Base-by-base conservation (phyloP, 2,888 invertebrate genomes). In the Synergus laeviventris region DNA sequence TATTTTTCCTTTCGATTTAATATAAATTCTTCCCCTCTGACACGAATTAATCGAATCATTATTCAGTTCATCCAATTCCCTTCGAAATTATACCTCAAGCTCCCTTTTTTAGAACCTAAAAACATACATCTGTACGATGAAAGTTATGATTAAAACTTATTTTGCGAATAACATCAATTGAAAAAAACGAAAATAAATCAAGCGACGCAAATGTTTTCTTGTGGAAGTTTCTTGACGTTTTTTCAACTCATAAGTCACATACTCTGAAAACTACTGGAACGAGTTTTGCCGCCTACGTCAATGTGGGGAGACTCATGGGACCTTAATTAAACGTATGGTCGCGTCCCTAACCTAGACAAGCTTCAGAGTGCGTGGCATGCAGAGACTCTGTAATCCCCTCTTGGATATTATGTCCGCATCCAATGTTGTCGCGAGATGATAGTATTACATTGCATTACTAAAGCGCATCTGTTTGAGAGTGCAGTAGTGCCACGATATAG, bases 301-400 rank as follows among this genome's bases (percentile, higher is more conserved):
- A 14, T 24, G 24, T 56, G 73, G 21, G 64, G 75, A 66, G 73
- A 42, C 56, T 73, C 73, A 73, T 75, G 74, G 21, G 70, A 75
- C 45, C 61, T 45, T 59, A 54, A 62, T 54, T 78, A 79, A 81
- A 83, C 84, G 84, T 80, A 83, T 70, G 78, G 74, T 74, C 75
- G 76, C 74, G 83, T 85, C 85, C 85, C 85, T 87, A 87, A 88
- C 87, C 88, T 88, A 87, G 86, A 83, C 80, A 88, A 88, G 74
- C 59, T 77, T 78, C 76, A 70, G 78, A 81, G 83, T 84, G 83
- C 82, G 77, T 78, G 66, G 77, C 54, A 56, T 56, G 75, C 66
- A 61, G 74, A 56, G 73, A 74, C 74, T 76, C 59, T 66, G 70
- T 64, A 76, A 75, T 74, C 75, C 76, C 75, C 59, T 42, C 77